Evolutionary conservation across 2,113 vertebrate genomes (phyloP).

Genomic region (Elanus axillaris): DNA sequence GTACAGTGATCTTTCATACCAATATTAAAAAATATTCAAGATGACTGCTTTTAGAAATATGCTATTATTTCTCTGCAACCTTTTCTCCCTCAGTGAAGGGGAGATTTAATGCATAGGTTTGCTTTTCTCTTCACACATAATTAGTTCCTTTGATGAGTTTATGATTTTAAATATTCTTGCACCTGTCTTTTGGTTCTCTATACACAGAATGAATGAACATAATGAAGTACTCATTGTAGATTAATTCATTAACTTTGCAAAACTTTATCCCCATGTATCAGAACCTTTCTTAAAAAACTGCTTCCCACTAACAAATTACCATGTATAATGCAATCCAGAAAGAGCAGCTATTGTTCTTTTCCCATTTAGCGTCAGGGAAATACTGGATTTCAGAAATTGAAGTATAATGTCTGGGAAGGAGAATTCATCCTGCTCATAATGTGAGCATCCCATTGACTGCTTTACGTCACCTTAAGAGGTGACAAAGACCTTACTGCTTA

Average conservation of each 20-base stretch:
- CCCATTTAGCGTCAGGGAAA: neutral
- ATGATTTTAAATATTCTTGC: slow-evolving; percentile 4
- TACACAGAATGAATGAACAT: neutral
- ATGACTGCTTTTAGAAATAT: neutral
- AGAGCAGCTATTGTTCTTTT: neutral
- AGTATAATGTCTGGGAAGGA: neutral
- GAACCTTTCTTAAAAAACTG: neutral
- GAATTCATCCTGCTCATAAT: neutral
- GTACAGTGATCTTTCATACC: neutral
- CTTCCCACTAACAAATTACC: neutral
- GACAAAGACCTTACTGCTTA: neutral
- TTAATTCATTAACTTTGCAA: slow-evolving; percentile 2
- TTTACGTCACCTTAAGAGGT: neutral
- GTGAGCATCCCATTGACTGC: neutral
- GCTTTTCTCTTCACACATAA: neutral
- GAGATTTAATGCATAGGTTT: neutral
- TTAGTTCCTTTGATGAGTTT: slow-evolving; percentile 11
- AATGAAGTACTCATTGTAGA: neutral
- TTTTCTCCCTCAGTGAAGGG: neutral
- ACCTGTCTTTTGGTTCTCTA: slow-evolving; percentile 9
- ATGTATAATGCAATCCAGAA: neutral
- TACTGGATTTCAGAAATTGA: neutral
- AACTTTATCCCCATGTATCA: neutral
- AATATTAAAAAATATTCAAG: neutral
- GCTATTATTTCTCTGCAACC: neutral